Conservation (phyloP, 1,140 invertebrate genomes). For the Calycopis cecrops region DNA sequence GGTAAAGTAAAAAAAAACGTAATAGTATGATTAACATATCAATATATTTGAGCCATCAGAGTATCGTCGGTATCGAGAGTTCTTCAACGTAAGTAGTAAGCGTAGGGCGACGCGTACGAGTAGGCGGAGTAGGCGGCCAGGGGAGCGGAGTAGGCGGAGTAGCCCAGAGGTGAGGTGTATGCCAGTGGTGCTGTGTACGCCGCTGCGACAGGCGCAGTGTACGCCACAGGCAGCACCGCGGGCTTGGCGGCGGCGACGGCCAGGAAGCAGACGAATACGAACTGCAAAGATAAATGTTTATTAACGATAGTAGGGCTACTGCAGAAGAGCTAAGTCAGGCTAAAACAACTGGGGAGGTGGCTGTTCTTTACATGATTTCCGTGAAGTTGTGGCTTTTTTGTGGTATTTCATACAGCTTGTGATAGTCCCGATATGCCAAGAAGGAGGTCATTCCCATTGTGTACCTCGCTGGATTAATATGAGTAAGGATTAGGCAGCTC, state of each 20-base stretch:
- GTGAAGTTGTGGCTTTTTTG: too few species aligned
- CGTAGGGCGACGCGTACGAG: constrained; percentile 48
- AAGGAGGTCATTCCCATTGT: too few species aligned
- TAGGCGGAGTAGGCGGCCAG: constrained; percentile 45
- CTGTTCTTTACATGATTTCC: too few species aligned
- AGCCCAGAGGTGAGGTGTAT: constrained; percentile 44
- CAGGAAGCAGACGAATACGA: constrained; percentile 63
- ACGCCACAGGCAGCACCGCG: constrained; percentile 32
- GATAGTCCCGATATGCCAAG: too few species aligned
- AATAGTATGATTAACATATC: not conserved
- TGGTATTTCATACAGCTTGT: too few species aligned
- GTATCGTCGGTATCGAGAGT: not conserved
- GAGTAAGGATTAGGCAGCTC: too few species aligned
- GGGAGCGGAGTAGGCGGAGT: constrained; percentile 57
- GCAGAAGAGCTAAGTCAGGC: too few species aligned
- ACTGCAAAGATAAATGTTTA: constrained; percentile 56
- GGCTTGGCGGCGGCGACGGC: constrained; percentile 65
- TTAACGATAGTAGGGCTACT: constrained; percentile 23
- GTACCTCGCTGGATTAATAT: too few species aligned
- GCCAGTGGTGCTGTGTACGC: constrained; percentile 48
- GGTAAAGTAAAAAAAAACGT: too few species aligned
- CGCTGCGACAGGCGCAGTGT: constrained; percentile 41
- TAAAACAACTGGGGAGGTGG: too few species aligned
- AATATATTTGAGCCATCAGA: constrained; percentile 5
- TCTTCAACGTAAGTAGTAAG: constrained; percentile 38